Conservation (phyloP, 1,140 invertebrate genomes). For the Chrysomallon squamiferum region DNA sequence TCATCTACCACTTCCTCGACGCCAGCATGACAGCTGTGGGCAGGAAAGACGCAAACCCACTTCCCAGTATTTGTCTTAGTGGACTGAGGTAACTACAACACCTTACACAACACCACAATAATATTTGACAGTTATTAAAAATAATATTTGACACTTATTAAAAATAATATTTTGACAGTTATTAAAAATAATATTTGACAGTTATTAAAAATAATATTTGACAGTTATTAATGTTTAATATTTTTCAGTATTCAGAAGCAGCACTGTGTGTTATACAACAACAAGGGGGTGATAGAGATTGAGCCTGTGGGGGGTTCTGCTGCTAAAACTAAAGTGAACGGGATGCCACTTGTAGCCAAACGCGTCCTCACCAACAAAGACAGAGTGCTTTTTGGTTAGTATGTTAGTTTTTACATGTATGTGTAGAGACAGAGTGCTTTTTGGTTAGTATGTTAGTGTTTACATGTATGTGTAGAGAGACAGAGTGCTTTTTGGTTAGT, state of each 20-base stretch:
- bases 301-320: constrained; percentile 46
- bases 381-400: constrained; percentile 63
- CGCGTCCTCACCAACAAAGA: constrained; percentile 58
- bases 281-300: constrained; percentile 48
- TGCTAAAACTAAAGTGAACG: constrained; percentile 63
- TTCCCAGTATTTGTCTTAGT: constrained; percentile 57
- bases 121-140: too few species aligned
- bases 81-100: constrained; percentile 58
- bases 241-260: constrained; percentile 57
- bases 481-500: too few species aligned
- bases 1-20: constrained; percentile 60
- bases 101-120: too few species aligned
- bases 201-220: background rate
- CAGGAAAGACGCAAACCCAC: constrained; percentile 55
- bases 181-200: background rate
- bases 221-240: background rate
- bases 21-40: constrained; percentile 54
- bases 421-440: too few species aligned
- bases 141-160: too few species aligned
- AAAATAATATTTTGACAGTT: too few species aligned
- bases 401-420: too few species aligned
- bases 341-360: constrained; percentile 50
- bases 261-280: constrained; percentile 54
- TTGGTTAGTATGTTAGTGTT: too few species aligned
- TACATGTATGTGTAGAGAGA: too few species aligned